Base-by-base conservation (phyloP, 2,113 vertebrate species). In the Heterotis niloticus region DNA sequence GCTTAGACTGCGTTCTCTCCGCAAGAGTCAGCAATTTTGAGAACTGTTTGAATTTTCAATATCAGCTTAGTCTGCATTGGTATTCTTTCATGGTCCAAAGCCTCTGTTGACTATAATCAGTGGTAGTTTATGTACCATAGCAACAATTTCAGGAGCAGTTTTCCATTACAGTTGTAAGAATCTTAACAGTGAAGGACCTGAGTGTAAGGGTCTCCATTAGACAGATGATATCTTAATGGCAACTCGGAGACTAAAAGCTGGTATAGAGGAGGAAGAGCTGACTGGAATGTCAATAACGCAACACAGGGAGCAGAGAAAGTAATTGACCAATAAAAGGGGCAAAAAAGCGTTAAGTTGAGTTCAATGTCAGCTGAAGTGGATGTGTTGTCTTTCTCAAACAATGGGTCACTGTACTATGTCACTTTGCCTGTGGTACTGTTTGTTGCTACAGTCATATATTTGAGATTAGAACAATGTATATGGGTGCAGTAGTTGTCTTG, bases 381-480 rank as follows among this genome's bases (percentile, higher is more conserved):
- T 64, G 16, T 51, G 77, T 54, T 71, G 77, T 78, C 18, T 20
- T n/a, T 34, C 23, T 14, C 56, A 16, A 54, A 78, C 77, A 78
- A 62, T 78, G 56, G 56, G 11, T 28, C 56, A 70, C 67, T 78
- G 77, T 78, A 62, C 66, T 26, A 5, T 17, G 26, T 71, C 28
- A 78, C 18, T 62, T 59, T 78, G 56, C 57, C 29, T 44, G 52
- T 78, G 77, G 77, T 71, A 70, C 67, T 70, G 67, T 75, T 60
- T 71, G 75, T 18, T 70, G 52, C 54, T 68, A 34, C n/a, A 28
- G 57, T 78, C 68, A 56, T 66, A 64, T 67, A 23, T 44, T 26
- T 77, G 24, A 28, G 64, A 20, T 52, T 44, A 52, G 62, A 64
- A 44, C 26, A 44, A 18, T 52, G 77, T 18, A 59, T 29, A 57